Evolutionary conservation across 35 echinoderm and acorn worm genomes (phyloP), one percentile per base, ranked within the genome.

Genomic region (Lytechinus pictus): DNA sequence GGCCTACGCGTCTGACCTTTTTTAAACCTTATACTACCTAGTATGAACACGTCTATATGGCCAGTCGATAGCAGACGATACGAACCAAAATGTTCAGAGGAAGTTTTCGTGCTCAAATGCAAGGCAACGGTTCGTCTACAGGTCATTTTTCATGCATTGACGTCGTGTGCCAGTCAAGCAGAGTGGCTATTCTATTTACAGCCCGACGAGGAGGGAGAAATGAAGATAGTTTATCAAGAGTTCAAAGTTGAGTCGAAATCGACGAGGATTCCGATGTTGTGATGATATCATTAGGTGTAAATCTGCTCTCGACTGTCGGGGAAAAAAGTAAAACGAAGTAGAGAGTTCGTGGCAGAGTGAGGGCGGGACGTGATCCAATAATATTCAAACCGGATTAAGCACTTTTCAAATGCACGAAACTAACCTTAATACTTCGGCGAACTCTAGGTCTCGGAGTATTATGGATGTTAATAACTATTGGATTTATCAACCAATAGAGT

Each of bases 211-310:
- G 66, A 79, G 66, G 19, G 66, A 14, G 66, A 79, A 79, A 79
- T 79, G 66, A 79, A 79, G 66, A 79, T 79, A 79, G 66, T 79
- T 79, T 79, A 79, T 24, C 66, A 79, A 79, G 66, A 79, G 66
- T 79, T 79, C 66, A 79, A 79, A 79, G 66, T 79, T 79, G 66
- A 79, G 19, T 19, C 19, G 12, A 79, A 79, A 79, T 79, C n/a
- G 66, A 79, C 66, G 66, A 79, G 16, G 66, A 79, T 79, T 79
- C 66, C 19, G 66, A 79, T 79, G n/a, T 79, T n/a, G 13, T 79
- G 66, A 79, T 79, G 16, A 71, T 21, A 24, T 19, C 19, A 79
- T 79, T n/a, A 24, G 66, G 66, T 24, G 66, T 16, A 24, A 24
- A 79, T 16, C 66, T 79, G 61, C 61, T 71, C 61, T 71, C 61